Conservation (phyloP, 2,113 vertebrate genomes). For the Oreotrochilus melanogaster region DNA sequence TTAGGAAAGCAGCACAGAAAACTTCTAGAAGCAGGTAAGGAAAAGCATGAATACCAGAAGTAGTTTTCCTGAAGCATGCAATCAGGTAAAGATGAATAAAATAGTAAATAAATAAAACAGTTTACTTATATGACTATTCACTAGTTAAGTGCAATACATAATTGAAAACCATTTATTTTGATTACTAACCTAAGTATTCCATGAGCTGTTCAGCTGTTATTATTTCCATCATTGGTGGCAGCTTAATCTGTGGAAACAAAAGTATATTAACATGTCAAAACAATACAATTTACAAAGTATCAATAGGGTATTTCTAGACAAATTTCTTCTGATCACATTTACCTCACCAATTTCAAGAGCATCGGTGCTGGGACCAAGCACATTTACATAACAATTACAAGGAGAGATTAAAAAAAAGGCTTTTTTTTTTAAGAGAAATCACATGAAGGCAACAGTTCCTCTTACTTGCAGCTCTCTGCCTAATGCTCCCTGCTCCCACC, state of each 20-base stretch:
- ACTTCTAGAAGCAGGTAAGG: not conserved
- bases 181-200: conserved; percentile 96
- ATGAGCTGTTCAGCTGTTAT: conserved; percentile 98
- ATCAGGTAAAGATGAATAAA: not conserved
- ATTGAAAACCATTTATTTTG: not conserved
- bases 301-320: not conserved
- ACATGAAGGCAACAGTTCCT: not conserved
- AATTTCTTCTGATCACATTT: not conserved
- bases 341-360: not conserved
- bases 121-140: not conserved
- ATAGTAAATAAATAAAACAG: not conserved
- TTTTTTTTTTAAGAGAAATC: not conserved
- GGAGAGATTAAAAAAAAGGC: not conserved
- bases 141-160: not conserved
- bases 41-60: not conserved
- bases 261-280: not conserved
- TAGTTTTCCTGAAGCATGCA: not conserved
- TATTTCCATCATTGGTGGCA: conserved; percentile 99
- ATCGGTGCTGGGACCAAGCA: not conserved
- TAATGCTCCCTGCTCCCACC: not conserved
- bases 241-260: conserved; percentile 89
- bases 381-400: not conserved
- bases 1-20: not conserved
- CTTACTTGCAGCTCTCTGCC: not conserved
- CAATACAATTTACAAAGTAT: not conserved